Evolutionary conservation across 2,888 invertebrate species (phyloP).

Genomic region (Panopea generosa): DNA sequence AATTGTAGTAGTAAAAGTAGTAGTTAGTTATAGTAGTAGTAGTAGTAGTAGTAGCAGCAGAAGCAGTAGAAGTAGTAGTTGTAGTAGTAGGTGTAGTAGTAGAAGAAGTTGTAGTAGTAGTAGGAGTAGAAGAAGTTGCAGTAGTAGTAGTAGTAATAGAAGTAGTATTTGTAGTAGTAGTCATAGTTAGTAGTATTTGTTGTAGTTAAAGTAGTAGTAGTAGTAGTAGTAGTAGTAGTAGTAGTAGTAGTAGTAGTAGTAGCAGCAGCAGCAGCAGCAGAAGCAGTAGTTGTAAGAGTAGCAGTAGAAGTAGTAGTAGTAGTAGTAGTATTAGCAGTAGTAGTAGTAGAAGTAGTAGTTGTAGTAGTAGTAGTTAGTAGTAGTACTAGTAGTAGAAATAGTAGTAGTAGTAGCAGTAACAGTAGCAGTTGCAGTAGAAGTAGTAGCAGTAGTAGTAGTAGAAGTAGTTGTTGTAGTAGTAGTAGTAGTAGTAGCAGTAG

Average conservation of each 20-base stretch:
- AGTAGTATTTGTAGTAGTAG: too few species aligned
- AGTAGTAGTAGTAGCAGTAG: constrained; percentile 6
- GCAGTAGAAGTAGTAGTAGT: too few species aligned
- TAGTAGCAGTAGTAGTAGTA: constrained; percentile 4
- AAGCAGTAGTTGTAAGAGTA: too few species aligned
- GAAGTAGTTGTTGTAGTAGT: constrained; percentile 2
- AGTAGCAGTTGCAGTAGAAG: not conserved
- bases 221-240: too few species aligned
- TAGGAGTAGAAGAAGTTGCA: not conserved
- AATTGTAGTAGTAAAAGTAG: constrained; percentile 26
- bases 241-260: too few species aligned
- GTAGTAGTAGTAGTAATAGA: constrained; percentile 1
- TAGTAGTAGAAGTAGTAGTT: constrained; percentile 6
- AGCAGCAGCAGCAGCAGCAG: too few species aligned
- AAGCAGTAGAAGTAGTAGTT: not conserved
- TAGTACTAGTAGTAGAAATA: too few species aligned
- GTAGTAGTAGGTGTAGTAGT: not conserved
- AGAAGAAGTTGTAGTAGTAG: not conserved
- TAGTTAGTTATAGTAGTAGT: constrained; percentile 37
- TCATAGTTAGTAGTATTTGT: not conserved
- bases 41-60: constrained; percentile 19
- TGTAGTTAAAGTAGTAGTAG: too few species aligned
- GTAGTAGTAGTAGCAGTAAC: too few species aligned
- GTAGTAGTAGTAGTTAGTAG: constrained; percentile 7
- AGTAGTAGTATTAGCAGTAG: too few species aligned